Base-by-base conservation (phyloP, 2,888 invertebrate genomes). In the Chromoteleia sp. region DNA sequence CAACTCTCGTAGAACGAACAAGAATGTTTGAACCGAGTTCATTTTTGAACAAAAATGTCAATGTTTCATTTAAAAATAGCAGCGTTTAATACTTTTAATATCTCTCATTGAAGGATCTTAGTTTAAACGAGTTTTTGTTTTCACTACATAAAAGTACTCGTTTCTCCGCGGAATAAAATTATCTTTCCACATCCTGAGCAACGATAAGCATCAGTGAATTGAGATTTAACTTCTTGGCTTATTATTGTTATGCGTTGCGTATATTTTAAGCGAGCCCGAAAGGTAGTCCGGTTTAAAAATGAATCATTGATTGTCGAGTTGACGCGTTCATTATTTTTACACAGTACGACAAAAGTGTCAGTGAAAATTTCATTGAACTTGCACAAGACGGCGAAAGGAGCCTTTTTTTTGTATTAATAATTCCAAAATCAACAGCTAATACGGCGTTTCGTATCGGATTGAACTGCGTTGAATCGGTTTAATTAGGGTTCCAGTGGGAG, bases 401-500 rank as follows among this genome's bases (percentile, higher is more conserved):
- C n/a, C n/a, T n/a, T n/a, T n/a, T n/a, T n/a, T n/a, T n/a, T n/a
- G n/a, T 8, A 45, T 45, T 45, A 10, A 45, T 45, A 10, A 21
- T 45, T 45, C 2, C 1, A 45, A 45, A 45, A 21, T 17, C 17
- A 43, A 17, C 7, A 17, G 17, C 17, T 8, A 33, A 54, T 54
- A 10, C 17, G 29, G 14, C 14, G 33, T 33, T 15, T 8, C 7
- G 59, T 43, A 59, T 43, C 6, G 45, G 45, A 45, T 19, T 30
- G 61, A 61, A 61, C 15, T 43, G 43, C 29, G 5, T 36, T 65
- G 50, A 48, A 65, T 48, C 36, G 21, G 36, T 65, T 65, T 50
- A 36, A 65, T 65, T 65, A 65, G 63, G 33, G 50, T 65, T 65
- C 21, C 50, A 36, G 25, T 36, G 33, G 63, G 63, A 50, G 56